These are phyloP conservation scores for Dione vanillae DNA, from an alignment of 2,888 invertebrate species.

Conservation along the genomic window DNA sequence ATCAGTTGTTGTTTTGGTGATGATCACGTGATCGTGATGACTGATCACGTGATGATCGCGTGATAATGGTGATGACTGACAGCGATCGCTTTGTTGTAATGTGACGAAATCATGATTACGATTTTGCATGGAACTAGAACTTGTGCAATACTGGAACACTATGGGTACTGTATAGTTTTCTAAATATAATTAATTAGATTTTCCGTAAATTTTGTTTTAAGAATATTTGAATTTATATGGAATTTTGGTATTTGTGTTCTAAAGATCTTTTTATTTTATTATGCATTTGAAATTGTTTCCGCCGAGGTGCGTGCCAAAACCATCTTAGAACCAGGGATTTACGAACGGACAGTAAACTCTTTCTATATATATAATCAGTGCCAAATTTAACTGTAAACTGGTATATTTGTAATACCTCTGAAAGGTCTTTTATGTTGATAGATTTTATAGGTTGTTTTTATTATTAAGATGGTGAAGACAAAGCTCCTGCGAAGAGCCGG, in stretches of 20 bases:
- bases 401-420: conserved; percentile 62
- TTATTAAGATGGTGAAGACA: conserved; percentile 81
- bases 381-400: conserved; percentile 73
- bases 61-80: conserved; percentile 24
- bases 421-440: conserved; percentile 78
- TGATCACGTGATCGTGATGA: background rate
- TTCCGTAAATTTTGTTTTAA: conserved; percentile 66
- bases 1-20: conserved; percentile 17
- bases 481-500: conserved; percentile 57
- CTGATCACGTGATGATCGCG: background rate
- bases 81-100: conserved; percentile 33
- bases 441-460: conserved; percentile 84
- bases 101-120: conserved; percentile 44
- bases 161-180: conserved; percentile 68
- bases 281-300: conserved; percentile 45
- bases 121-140: conserved; percentile 73
- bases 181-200: conserved; percentile 64
- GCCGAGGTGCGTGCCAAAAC: conserved; percentile 68
- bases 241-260: conserved; percentile 60
- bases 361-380: conserved; percentile 65
- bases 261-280: conserved; percentile 43
- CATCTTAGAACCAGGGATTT: conserved; percentile 63
- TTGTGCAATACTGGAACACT: conserved; percentile 75
- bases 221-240: conserved; percentile 58
- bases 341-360: conserved; percentile 57